Conservation (phyloP, 2,797 vertebrate species). For the Vireo griseus region DNA sequence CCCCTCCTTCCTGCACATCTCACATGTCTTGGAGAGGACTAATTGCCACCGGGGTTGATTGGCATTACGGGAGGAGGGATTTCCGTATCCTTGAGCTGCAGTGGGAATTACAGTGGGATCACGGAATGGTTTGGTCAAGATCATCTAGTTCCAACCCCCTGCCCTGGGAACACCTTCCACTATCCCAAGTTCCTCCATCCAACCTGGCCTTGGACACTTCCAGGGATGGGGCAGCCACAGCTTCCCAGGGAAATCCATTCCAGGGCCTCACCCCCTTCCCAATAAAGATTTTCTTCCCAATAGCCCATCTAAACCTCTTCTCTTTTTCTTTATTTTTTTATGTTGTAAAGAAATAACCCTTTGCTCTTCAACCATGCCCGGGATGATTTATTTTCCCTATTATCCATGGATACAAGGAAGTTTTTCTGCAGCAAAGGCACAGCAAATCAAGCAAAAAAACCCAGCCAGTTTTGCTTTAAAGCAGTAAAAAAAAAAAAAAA, state of each 20-base stretch:
- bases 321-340: not conserved
- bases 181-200: not conserved
- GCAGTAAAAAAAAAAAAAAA: not conserved
- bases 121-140: not conserved
- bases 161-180: not conserved
- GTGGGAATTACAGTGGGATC: not conserved
- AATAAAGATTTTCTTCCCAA: not conserved
- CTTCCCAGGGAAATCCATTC: not conserved
- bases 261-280: not conserved
- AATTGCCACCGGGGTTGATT: not conserved
- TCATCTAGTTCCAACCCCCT: not conserved
- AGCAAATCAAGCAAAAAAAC: not conserved
- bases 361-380: not conserved
- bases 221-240: not conserved
- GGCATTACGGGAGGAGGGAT: rapidly evolving
- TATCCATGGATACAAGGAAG: not conserved
- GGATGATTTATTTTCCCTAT: not conserved
- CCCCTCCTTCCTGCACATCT: not conserved
- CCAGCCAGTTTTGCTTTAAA: not conserved
- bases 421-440: not conserved
- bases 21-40: not conserved
- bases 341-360: not conserved
- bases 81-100: not conserved
- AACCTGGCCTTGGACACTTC: not conserved
- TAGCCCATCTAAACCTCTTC: not conserved